phyloP scores from a whole-genome alignment of 2,797 vertebrate species.

The Meda fulgida region DNA sequence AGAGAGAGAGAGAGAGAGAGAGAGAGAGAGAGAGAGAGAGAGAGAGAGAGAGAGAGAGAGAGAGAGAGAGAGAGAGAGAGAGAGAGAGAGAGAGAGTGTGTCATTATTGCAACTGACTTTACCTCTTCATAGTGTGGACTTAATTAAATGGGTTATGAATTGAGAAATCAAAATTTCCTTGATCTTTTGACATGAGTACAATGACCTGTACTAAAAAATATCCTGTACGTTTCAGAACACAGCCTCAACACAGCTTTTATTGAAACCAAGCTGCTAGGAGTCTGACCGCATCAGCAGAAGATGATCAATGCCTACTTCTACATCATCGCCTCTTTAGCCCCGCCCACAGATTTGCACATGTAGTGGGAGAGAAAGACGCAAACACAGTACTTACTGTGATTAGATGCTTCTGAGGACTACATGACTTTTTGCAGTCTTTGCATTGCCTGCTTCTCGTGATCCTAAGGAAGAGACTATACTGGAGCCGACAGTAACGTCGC shows the following conservation, averaged over 20 bases:
- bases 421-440: too few species aligned
- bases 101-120: conserved; percentile 1
- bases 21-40: conserved; percentile 18
- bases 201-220: background rate
- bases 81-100: background rate
- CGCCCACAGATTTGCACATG: background rate
- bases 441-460: too few species aligned
- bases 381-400: background rate
- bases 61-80: background rate
- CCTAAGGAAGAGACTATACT: too few species aligned
- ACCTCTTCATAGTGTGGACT: background rate
- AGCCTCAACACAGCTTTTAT: background rate
- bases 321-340: background rate
- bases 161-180: background rate
- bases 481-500: too few species aligned
- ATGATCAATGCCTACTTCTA: background rate
- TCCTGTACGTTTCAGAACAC: background rate
- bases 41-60: too few species aligned
- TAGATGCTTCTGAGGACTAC: too few species aligned
- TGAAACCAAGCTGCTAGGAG: background rate
- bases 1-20: conserved; percentile 4
- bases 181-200: background rate
- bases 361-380: background rate
- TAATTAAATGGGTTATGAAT: background rate
- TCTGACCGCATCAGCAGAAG: background rate